Conservation (phyloP, 2,113 vertebrate species). For the Muscicapa adusta region DNA sequence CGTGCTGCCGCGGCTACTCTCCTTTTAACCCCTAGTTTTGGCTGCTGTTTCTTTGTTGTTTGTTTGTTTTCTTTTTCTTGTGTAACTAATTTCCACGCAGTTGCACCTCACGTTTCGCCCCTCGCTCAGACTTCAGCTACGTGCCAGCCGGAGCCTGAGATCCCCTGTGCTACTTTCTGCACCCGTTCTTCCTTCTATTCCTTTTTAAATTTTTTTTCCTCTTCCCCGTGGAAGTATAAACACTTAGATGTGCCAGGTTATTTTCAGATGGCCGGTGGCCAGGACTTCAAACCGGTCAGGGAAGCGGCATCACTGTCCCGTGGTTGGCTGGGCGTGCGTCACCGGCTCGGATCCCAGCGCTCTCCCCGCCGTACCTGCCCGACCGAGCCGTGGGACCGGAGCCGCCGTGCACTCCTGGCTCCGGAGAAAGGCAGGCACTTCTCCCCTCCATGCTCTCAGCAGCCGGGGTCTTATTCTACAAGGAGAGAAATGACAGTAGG, state of each 20-base stretch:
- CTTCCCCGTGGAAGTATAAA: neutral
- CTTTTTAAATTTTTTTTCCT: neutral
- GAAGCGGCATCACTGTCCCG: neutral
- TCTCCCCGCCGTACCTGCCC: neutral
- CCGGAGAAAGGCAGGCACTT: neutral
- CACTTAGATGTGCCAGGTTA: neutral
- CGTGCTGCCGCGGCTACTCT: accelerated
- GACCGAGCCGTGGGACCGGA: neutral
- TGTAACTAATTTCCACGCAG: neutral
- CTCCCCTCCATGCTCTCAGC: neutral
- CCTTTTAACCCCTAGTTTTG: accelerated
- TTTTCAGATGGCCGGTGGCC: neutral
- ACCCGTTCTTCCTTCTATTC: neutral
- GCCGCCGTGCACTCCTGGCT: neutral
- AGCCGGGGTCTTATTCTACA: neutral
- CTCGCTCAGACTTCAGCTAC: neutral
- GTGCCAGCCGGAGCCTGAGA: neutral
- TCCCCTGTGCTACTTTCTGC: neutral
- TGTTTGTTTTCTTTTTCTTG: neutral
- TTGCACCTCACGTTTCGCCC: neutral
- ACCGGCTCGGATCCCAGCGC: neutral
- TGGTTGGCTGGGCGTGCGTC: neutral
- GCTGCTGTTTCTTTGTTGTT: too few relatives aligned
- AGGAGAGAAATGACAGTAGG: neutral
- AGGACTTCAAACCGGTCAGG: neutral